Base-by-base conservation (phyloP, 2,797 vertebrate species). In the Pipistrellus kuhlii region DNA sequence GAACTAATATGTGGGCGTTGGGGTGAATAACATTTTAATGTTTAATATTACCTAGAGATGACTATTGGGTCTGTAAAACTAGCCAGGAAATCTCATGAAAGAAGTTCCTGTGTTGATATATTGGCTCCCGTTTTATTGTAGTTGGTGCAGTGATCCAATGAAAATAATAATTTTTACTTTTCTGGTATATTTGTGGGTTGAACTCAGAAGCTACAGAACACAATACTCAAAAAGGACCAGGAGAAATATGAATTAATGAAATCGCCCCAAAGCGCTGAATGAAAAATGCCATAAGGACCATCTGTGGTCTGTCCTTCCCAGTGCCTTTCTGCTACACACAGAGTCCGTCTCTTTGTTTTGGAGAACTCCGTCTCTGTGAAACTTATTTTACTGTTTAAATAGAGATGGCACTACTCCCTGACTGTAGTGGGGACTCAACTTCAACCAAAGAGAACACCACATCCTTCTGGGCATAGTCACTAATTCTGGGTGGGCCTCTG, bases 131-230 rank as follows among this genome's bases (percentile, higher is more conserved):
- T 95, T 91, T 96, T 91, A 95, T 94, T 94, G 66, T 76, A 81
- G 88, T 90, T 94, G 89, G 84, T 93, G 46, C 41, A 84, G 73
- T 90, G 27, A 96, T 90, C 88, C 91, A 94, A 85, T 85, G 87
- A 96, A 96, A 97, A 95, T 21, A 93, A 92, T 91, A 94, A 96
- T 93, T 97, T 94, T 95, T 93, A 95, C 95, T 95, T 91, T 94
- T 96, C 59, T 94, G 66, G 64, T 80, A 93, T 91, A 81, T 76
- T 80, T 96, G 57, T 93, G 94, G 71, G 41, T 87, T 94, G 73
- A 83, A 80, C 41, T 9, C 64, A 88, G 90, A 94, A 96, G 55
- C 48, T 88, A 76, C 78, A 78, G 73, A 95, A 92, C 78, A 75
- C 23, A 86, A 38, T 69, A 57, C 77, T 64, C 75, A 94, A 80